Conservation (phyloP, 2,797 vertebrate genomes). For the Distichodus sexfasciatus region DNA sequence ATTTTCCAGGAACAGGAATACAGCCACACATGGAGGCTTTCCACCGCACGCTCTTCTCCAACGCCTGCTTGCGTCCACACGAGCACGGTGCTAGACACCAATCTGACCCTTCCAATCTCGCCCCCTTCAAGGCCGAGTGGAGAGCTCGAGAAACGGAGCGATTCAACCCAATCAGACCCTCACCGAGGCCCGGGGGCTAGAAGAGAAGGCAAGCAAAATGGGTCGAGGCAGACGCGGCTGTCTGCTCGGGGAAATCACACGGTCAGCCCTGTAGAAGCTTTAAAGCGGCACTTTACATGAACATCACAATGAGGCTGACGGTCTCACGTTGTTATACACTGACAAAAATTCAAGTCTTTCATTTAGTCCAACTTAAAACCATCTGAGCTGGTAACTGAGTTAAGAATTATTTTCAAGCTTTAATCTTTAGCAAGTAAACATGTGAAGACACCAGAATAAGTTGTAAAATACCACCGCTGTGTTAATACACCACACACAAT, state of each 20-base stretch:
- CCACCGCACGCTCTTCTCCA: background rate
- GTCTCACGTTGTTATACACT: too few species aligned
- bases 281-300: background rate
- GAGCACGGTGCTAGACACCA: conserved; percentile 12
- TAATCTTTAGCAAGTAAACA: too few species aligned
- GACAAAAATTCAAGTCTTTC: too few species aligned
- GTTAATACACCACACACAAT: too few species aligned
- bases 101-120: background rate
- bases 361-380: too few species aligned
- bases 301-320: background rate
- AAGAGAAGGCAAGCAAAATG: conserved; percentile 25
- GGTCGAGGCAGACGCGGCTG: conserved; percentile 24
- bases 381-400: too few species aligned
- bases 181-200: background rate
- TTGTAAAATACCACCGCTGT: too few species aligned
- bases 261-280: background rate
- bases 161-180: conserved; percentile 12
- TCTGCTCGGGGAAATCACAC: conserved; percentile 14
- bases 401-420: too few species aligned
- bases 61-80: background rate
- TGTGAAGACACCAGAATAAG: too few species aligned
- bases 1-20: conserved; percentile 8
- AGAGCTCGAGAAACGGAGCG: conserved; percentile 22
- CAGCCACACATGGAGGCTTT: background rate
- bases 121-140: conserved; percentile 8